Percentiles rank a stretch among this genome's conserved stretches.
Evolutionary conservation across 2,797 vertebrate genomes (phyloP).

Genomic region (Mus spretus): DNA sequence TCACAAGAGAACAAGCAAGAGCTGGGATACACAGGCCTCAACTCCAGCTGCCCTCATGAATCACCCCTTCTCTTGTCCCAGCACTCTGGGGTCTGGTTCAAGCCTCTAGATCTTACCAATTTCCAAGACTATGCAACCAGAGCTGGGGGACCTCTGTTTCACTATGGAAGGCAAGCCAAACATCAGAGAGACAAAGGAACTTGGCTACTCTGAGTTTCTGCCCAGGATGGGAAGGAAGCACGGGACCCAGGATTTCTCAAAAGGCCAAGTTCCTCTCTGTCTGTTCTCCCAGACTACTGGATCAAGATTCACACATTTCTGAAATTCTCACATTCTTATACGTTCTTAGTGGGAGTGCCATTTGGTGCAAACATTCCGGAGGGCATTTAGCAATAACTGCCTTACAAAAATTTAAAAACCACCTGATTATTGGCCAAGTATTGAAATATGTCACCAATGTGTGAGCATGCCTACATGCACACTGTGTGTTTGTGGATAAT

Average conservation of each 20-base stretch:
- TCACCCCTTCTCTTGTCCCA: background rate
- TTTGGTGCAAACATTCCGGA: background rate
- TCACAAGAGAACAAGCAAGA: background rate
- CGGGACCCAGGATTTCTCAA: background rate
- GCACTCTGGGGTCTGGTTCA: background rate
- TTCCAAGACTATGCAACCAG: background rate
- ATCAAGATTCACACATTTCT: background rate
- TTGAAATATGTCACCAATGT: background rate
- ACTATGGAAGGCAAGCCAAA: rapidly evolving
- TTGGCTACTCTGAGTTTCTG: background rate
- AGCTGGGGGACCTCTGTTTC: background rate
- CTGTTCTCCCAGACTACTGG: background rate
- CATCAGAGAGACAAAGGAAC: background rate
- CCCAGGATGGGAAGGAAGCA: background rate
- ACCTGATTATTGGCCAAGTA: background rate
- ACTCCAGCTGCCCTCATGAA: background rate
- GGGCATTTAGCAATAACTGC: background rate
- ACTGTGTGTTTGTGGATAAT: background rate
- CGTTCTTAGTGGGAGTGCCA: background rate
- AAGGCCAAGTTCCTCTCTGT: background rate
- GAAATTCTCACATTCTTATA: background rate
- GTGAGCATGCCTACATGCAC: background rate
- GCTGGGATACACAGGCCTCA: background rate
- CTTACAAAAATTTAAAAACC: background rate
- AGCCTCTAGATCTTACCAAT: background rate